phyloP scores from a whole-genome alignment of 2,113 vertebrate species.

The Ovibos moschatus region DNA sequence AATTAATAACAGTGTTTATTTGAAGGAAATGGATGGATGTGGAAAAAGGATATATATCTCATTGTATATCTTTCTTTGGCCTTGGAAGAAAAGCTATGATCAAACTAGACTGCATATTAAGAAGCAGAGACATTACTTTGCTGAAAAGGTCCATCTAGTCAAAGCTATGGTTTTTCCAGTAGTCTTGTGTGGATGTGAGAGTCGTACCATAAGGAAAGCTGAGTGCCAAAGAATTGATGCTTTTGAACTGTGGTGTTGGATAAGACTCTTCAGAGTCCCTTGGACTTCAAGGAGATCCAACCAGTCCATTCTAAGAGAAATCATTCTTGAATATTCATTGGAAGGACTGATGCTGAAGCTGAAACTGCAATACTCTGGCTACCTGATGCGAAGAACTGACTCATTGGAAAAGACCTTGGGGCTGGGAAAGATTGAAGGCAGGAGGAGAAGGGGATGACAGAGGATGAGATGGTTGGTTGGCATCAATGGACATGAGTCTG shows the following conservation, averaged over 20 bases:
- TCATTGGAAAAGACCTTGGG: neutral
- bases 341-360: neutral
- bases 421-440: neutral
- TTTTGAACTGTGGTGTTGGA: neutral
- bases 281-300: neutral
- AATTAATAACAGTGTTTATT: neutral
- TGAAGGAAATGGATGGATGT: neutral
- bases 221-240: neutral
- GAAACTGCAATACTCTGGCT: neutral
- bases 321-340: neutral
- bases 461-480: neutral
- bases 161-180: neutral
- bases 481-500: neutral
- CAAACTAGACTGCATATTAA: neutral
- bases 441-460: neutral
- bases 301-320: neutral
- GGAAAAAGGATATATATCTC: neutral
- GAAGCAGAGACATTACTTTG: neutral
- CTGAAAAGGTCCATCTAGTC: neutral
- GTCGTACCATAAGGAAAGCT: rapidly evolving
- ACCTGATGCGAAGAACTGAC: neutral
- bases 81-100: neutral
- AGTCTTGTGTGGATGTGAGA: neutral
- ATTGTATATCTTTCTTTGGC: neutral
- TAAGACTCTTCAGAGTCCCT: neutral